These are phyloP conservation scores for Hoplostethus atlanticus DNA, from an alignment of 2,797 vertebrate genomes.

Conservation along the genomic window DNA sequence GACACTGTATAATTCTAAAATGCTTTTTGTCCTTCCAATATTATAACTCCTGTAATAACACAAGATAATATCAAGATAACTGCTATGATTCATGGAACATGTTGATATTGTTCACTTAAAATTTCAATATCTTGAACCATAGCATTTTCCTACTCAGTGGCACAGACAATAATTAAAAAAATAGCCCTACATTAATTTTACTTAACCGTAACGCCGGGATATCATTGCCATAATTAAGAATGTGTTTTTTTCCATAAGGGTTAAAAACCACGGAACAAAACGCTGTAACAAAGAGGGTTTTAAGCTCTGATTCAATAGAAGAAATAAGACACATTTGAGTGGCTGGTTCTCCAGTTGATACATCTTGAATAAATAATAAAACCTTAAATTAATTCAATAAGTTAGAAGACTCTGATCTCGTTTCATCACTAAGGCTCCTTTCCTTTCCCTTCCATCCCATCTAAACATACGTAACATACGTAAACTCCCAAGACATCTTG, in stretches of 20 bases:
- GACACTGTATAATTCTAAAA: no score
- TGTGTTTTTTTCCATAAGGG: no score
- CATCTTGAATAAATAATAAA: constrained; percentile 34
- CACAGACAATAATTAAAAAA: no score
- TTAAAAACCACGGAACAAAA: not conserved
- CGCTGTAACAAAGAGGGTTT: not conserved
- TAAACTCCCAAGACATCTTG: not conserved
- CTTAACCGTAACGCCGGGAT: no score
- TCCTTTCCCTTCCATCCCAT: constrained; percentile 2
- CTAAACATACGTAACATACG: no score
- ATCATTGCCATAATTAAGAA: no score
- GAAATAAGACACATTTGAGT: not conserved
- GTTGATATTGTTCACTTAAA: not conserved
- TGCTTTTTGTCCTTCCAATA: not conserved
- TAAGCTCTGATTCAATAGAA: not conserved
- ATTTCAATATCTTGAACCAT: not conserved
- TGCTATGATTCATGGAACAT: not conserved
- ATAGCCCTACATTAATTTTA: no score
- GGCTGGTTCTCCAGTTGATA: not conserved
- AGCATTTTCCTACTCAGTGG: no score
- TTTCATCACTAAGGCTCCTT: not conserved
- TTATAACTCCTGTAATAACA: not conserved
- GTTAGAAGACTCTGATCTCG: constrained; percentile 1
- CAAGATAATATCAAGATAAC: not conserved
- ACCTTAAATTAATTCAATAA: constrained; percentile 30